These are phyloP conservation scores for Torymus aiolomorphi DNA, from an alignment of 2,888 invertebrate genomes.

Conservation along the genomic window DNA sequence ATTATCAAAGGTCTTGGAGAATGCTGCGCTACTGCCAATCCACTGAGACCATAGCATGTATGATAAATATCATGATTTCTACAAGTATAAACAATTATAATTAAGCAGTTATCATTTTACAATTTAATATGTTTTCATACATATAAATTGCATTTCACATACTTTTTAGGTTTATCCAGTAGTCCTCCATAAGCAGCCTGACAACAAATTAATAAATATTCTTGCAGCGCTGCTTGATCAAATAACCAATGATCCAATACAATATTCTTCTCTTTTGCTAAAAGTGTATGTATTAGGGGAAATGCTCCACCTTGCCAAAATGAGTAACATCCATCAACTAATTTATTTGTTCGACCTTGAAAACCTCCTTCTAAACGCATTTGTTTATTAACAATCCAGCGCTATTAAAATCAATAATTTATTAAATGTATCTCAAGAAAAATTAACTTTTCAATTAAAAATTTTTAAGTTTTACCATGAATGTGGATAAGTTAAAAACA, in stretches of 20 bases:
- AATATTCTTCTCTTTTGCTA: constrained; percentile 76
- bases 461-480: constrained; percentile 78
- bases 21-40: constrained; percentile 94
- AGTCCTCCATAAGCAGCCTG: constrained; percentile 92
- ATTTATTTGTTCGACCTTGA: constrained; percentile 97
- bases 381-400: constrained; percentile 94
- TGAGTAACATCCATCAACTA: constrained; percentile 99
- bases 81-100: constrained; percentile 65
- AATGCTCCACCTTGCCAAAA: constrained; percentile 99
- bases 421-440: constrained; percentile 11
- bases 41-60: constrained; percentile 97
- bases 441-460: background rate
- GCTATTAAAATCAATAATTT: constrained; percentile 73
- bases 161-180: constrained; percentile 97
- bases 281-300: constrained; percentile 88
- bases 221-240: constrained; percentile 92
- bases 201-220: constrained; percentile 95
- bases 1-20: constrained; percentile 71
- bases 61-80: constrained; percentile 95
- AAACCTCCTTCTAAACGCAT: constrained; percentile 98
- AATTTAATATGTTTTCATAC: constrained; percentile 15
- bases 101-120: background rate
- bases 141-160: constrained; percentile 71
- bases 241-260: constrained; percentile 82
- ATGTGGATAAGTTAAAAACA: constrained; percentile 84